Evolutionary conservation across 2,888 invertebrate genomes (phyloP).

Genomic region (Ophion ventricosus): DNA sequence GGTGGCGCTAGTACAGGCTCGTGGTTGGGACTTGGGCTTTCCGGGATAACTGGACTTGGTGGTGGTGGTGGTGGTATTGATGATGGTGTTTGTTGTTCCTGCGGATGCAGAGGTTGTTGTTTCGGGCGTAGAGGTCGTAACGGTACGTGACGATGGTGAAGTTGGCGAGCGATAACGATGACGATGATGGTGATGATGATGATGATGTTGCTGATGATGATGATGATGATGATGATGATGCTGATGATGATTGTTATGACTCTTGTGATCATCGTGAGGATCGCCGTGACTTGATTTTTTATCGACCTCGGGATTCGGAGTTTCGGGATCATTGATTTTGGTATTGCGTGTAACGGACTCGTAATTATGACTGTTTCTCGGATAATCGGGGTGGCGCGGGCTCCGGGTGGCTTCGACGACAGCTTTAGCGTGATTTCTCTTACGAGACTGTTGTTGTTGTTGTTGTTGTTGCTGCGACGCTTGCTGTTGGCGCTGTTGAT

Average conservation of each 20-base stretch:
- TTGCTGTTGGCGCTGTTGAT: slow-evolving; percentile 43
- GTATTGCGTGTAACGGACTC: slow-evolving; percentile 37
- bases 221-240: slow-evolving; percentile 54
- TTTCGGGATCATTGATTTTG: slow-evolving; percentile 35
- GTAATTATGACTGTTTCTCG: slow-evolving; percentile 60
- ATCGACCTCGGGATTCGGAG: slow-evolving; percentile 46
- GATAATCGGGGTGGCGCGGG: slow-evolving; percentile 72
- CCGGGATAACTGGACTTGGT: slow-evolving; percentile 75
- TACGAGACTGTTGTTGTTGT: slow-evolving; percentile 80
- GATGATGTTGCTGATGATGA: slow-evolving; percentile 20
- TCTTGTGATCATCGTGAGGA: slow-evolving; percentile 38
- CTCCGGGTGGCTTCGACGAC: slow-evolving; percentile 81
- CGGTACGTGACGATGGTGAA: slow-evolving; percentile 58
- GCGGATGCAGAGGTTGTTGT: slow-evolving; percentile 56
- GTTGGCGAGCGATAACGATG: slow-evolving; percentile 60
- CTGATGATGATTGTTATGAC: slow-evolving; percentile 37
- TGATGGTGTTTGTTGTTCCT: slow-evolving; percentile 61
- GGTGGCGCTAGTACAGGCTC: slow-evolving; percentile 82
- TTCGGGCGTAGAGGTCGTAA: slow-evolving; percentile 49
- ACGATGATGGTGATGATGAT: slow-evolving; percentile 60
- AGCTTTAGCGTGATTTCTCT: slow-evolving; percentile 70
- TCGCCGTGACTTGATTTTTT: slow-evolving; percentile 30
- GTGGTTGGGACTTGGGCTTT: slow-evolving; percentile 80
- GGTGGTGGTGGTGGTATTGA: slow-evolving; percentile 54
- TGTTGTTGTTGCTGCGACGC: slow-evolving; percentile 58